Base-by-base conservation (phyloP, 2,113 vertebrate genomes). In the Baryphthengus martii region DNA sequence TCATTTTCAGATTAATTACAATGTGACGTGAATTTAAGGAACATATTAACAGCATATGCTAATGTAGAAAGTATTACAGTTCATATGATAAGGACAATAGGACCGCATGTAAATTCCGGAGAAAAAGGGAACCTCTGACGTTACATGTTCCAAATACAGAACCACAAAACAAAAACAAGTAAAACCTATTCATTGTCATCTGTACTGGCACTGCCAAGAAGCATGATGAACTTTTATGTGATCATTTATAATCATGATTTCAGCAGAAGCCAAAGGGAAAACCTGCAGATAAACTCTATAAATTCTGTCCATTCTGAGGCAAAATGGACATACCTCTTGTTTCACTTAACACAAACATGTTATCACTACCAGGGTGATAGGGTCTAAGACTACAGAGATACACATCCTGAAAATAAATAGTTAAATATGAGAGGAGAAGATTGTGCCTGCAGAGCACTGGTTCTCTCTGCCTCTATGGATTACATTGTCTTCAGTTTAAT, bases 1-100 rank as follows among this genome's bases (percentile, higher is more conserved):
- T 93, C 28, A 95, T 95, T 96, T 93, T 92, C 85, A 84, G 85
- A 95, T 94, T 96, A 96, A 95, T 93, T 96, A 87, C 85, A 88
- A 74, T 91, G 91, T 96, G 89, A 94, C 90, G 90, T 80, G 90
- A 90, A 95, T 95, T 86, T 95, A 94, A 93, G 88, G 75, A 96
- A 96, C 79, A 75, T 93, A 81, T 74, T 95, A 93, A 87, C 73
- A 75, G 31, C 79, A 65, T 91, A 94, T 92, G 88, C 92, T 93
- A 88, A 93, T 92, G 65, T 94, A 95, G 72, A 72, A 95, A 92
- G 70, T 84, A 74, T 47, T 89, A 53, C 61, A 19, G 45, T 75
- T 90, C 71, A 72, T 21, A 7, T 85, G 68, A 76, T 33, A 90
- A 89, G 63, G 55, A 78, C 55, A 85, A 83, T 31, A 35, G 31